A percentile compares a stretch with the other conserved stretches of the same genome.
These are phyloP conservation scores for Oopsacas minuta DNA, from an alignment of 37 sponge, comb jelly and placozoan genomes.

Conservation along the genomic window DNA sequence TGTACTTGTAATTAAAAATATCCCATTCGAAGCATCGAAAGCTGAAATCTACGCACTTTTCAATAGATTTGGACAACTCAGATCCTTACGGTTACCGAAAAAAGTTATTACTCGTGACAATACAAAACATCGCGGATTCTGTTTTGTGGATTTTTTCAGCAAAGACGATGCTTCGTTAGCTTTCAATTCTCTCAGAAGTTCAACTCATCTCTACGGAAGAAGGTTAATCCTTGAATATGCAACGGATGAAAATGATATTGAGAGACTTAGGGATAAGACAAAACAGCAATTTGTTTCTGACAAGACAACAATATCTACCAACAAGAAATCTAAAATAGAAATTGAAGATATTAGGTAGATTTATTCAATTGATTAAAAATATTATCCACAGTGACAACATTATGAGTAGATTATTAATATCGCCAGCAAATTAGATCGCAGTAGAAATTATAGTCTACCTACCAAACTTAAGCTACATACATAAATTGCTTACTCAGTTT, in stretches of 20 bases:
- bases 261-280: constrained; percentile 59
- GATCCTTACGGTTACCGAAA: constrained; percentile 73
- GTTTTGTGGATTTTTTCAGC: constrained; percentile 79
- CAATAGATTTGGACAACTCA: constrained; percentile 73
- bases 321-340: not conserved
- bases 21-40: constrained; percentile 87
- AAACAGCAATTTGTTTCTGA: constrained; percentile 50
- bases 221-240: constrained; percentile 93
- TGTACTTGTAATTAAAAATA: constrained; percentile 74
- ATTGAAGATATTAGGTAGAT: not conserved
- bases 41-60: constrained; percentile 70
- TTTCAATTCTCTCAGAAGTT: constrained; percentile 56
- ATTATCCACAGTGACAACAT: no score
- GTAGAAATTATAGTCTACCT: no score
- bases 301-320: not conserved
- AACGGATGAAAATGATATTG: constrained; percentile 72
- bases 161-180: constrained; percentile 73
- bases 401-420: no score
- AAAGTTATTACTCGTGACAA: constrained; percentile 37
- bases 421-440: no score
- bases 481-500: no score
- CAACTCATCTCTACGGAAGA: constrained; percentile 93
- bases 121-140: constrained; percentile 74
- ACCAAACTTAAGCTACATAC: no score
- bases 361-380: not conserved